These are phyloP conservation scores for Oncorhynchus tshawytscha DNA, from an alignment of 2,113 vertebrate species.

Conservation along the genomic window DNA sequence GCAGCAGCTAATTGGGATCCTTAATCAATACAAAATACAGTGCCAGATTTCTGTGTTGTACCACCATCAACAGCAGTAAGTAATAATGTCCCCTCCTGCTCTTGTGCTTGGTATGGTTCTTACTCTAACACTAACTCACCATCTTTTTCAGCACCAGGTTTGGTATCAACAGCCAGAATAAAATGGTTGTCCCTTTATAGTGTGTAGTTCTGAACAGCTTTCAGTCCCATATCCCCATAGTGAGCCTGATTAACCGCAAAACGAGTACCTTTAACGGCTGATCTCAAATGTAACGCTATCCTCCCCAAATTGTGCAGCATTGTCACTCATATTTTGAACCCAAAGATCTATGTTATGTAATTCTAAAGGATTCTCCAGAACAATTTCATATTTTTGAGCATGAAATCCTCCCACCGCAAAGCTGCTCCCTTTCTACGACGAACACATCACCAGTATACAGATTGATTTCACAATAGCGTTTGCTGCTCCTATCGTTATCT, in stretches of 20 bases:
- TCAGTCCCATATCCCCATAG: slow-evolving; percentile 3
- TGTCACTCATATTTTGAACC: slow-evolving; percentile 73
- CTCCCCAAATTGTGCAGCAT: slow-evolving; percentile 40
- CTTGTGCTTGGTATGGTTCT: slow-evolving; percentile 1
- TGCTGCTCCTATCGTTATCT: neutral
- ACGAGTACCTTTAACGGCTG: neutral
- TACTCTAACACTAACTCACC: neutral
- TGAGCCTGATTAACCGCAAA: slow-evolving; percentile 5
- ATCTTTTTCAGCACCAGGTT: neutral
- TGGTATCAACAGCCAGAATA: neutral
- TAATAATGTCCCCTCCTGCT: slow-evolving; percentile 5
- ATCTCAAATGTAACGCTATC: slow-evolving; percentile 1
- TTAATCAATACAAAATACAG: too few species aligned
- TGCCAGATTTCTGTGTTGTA: neutral
- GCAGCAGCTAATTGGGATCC: too few species aligned
- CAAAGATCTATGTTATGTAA: slow-evolving; percentile 46
- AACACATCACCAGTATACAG: too few species aligned
- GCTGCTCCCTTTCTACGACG: slow-evolving; percentile 9
- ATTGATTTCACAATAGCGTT: neutral
- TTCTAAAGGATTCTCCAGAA: slow-evolving; percentile 51
- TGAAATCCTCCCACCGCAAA: slow-evolving; percentile 44
- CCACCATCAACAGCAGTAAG: slow-evolving; percentile 43
- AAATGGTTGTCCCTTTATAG: slow-evolving; percentile 5
- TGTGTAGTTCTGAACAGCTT: neutral
- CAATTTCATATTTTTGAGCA: slow-evolving; percentile 53